A percentile compares a stretch with the other conserved stretches of the same genome.
These are phyloP conservation scores for Brachionus plicatilis DNA, from an alignment of 1,140 invertebrate genomes.

Conservation along the genomic window DNA sequence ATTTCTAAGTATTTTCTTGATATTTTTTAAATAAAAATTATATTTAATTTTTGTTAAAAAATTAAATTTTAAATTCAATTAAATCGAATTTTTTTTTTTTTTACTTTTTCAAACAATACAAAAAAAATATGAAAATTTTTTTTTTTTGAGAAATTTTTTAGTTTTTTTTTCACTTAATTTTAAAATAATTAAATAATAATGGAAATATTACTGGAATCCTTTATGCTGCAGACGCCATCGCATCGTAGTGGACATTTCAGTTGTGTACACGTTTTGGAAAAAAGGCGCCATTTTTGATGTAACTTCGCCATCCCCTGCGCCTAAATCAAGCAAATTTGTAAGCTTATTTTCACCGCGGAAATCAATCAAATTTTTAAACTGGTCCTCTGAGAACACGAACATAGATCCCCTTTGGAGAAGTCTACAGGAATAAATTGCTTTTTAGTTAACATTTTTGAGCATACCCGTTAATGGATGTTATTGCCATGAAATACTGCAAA, in stretches of 20 bases:
- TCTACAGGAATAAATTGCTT: constrained; percentile 56
- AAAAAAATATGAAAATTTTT: too few relatives aligned
- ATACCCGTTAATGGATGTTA: constrained; percentile 76
- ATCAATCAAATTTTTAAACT: constrained; percentile 65
- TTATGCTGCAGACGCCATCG: constrained; percentile 64
- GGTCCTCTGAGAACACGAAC: constrained; percentile 77
- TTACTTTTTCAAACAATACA: too few relatives aligned
- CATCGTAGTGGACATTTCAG: constrained; percentile 80
- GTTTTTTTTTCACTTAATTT: too few relatives aligned
- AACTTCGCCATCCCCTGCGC: constrained; percentile 82
- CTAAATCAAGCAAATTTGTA: constrained; percentile 69
- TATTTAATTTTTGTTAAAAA: too few relatives aligned
- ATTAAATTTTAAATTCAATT: too few relatives aligned
- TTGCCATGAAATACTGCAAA: constrained; percentile 70
- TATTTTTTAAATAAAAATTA: too few relatives aligned
- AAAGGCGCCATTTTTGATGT: constrained; percentile 67
- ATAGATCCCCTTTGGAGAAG: constrained; percentile 78
- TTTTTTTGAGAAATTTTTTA: too few relatives aligned
- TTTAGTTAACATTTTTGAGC: constrained; percentile 49
- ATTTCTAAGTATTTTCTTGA: too few relatives aligned
- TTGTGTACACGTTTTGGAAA: constrained; percentile 68
- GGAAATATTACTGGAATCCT: constrained; percentile 66
- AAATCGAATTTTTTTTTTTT: too few relatives aligned
- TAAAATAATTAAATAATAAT: too few relatives aligned
- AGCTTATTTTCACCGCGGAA: constrained; percentile 43